Evolutionary conservation across 2,113 vertebrate species (phyloP).

Genomic region (Amblyopsis rosae): DNA sequence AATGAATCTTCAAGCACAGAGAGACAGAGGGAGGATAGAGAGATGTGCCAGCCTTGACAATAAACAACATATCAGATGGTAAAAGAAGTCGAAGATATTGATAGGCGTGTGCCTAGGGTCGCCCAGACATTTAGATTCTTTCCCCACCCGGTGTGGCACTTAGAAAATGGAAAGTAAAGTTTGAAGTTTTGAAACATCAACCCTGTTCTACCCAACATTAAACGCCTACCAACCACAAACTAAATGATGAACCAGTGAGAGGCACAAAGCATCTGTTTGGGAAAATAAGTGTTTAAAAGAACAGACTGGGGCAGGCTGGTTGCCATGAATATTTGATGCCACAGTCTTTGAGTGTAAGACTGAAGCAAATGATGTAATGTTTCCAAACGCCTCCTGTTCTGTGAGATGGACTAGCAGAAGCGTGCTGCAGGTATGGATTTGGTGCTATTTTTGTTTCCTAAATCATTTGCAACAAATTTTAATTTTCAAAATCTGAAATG

Average conservation of each 20-base stretch:
- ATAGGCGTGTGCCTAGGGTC: constrained; percentile 42
- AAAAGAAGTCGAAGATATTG: constrained; percentile 67
- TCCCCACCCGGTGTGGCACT: background rate
- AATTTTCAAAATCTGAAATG: background rate
- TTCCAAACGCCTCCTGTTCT: constrained; percentile 37
- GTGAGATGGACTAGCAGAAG: constrained; percentile 25
- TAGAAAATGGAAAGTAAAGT: constrained; percentile 38
- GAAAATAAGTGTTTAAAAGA: constrained; percentile 52
- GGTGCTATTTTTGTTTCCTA: constrained; percentile 28
- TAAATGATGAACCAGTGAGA: constrained; percentile 56
- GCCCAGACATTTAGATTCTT: constrained; percentile 22
- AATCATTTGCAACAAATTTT: background rate
- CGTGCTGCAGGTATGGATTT: background rate
- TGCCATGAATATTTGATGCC: constrained; percentile 70
- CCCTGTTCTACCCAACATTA: constrained; percentile 28
- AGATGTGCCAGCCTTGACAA: constrained; percentile 56
- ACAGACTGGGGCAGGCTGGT: constrained; percentile 48
- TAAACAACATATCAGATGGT: constrained; percentile 73
- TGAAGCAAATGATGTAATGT: constrained; percentile 58
- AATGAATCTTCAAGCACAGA: constrained; percentile 63
- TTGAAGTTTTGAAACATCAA: constrained; percentile 27
- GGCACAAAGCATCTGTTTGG: constrained; percentile 43
- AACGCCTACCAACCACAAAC: constrained; percentile 26
- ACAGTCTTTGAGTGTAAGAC: constrained; percentile 51
- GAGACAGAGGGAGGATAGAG: constrained; percentile 50